Percentiles rank a stretch among this genome's conserved stretches.
These are phyloP conservation scores for Serrognathus titanus DNA, from an alignment of 2,888 invertebrate species.

Conservation along the genomic window DNA sequence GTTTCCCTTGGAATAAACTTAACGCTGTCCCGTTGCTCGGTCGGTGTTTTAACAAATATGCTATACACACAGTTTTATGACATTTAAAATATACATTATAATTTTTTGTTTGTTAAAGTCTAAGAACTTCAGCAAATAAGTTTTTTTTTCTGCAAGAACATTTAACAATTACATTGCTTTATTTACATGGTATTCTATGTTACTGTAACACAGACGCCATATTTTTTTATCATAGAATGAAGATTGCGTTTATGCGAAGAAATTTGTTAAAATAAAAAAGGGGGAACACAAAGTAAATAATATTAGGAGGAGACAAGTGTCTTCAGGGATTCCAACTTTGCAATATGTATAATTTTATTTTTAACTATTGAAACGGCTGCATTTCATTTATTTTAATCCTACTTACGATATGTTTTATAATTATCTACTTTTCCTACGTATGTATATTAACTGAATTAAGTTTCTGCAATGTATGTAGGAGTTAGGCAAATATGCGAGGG, in stretches of 20 bases:
- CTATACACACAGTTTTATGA: constrained; percentile 3
- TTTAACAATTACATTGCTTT: constrained; percentile 28
- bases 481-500: too few relatives aligned
- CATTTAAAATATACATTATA: background rate
- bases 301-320: background rate
- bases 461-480: too few relatives aligned
- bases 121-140: background rate
- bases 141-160: constrained; percentile 23
- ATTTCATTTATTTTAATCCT: too few relatives aligned
- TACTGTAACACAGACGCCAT: constrained; percentile 27
- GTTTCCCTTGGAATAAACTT: constrained; percentile 27
- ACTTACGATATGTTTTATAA: too few relatives aligned
- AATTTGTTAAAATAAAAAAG: background rate
- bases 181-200: constrained; percentile 20
- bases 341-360: too few relatives aligned
- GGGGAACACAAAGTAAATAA: background rate
- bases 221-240: background rate
- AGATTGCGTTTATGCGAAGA: background rate
- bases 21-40: background rate
- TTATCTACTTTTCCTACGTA: too few relatives aligned
- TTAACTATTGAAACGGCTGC: too few relatives aligned
- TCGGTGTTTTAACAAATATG: constrained; percentile 36
- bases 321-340: too few relatives aligned
- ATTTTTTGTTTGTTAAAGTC: background rate
- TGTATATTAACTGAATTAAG: too few relatives aligned